phyloP scores from a whole-genome alignment of 2,888 invertebrate species.

The Nephrocerus scutellatus region DNA sequence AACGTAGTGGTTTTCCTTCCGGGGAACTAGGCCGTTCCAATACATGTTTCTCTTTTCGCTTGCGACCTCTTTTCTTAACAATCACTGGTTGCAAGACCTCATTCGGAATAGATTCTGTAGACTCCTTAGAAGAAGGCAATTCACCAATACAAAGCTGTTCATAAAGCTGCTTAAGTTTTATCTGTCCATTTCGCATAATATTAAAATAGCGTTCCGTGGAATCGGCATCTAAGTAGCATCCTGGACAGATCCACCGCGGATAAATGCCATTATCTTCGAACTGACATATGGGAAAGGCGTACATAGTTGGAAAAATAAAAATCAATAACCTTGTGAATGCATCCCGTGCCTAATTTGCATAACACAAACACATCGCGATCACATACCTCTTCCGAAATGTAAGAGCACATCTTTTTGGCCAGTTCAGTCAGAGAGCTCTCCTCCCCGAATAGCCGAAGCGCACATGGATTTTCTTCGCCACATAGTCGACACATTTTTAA shows the following conservation, averaged over 20 bases:
- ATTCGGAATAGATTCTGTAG: slow-evolving; percentile 1
- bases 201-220: slow-evolving; percentile 68
- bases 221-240: slow-evolving; percentile 68
- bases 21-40: too few species aligned
- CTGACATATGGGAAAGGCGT: slow-evolving; percentile 48
- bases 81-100: slow-evolving; percentile 47
- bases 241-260: slow-evolving; percentile 67
- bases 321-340: slow-evolving; percentile 3
- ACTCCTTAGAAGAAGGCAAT: slow-evolving; percentile 9
- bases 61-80: too few species aligned
- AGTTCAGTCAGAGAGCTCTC: slow-evolving; percentile 52
- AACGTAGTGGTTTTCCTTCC: too few species aligned
- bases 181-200: slow-evolving; percentile 63
- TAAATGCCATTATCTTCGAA: slow-evolving; percentile 62
- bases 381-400: slow-evolving; percentile 16
- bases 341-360: too few species aligned
- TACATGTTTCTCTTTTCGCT: too few species aligned
- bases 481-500: slow-evolving; percentile 70
- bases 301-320: slow-evolving; percentile 7
- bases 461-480: slow-evolving; percentile 64
- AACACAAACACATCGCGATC: too few species aligned
- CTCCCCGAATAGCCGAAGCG: slow-evolving; percentile 56
- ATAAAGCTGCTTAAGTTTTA: slow-evolving; percentile 37
- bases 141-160: slow-evolving; percentile 37
- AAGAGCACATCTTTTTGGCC: slow-evolving; percentile 16